phyloP scores from a whole-genome alignment of 2,888 invertebrate genomes.

The Electrophaes corylata region DNA sequence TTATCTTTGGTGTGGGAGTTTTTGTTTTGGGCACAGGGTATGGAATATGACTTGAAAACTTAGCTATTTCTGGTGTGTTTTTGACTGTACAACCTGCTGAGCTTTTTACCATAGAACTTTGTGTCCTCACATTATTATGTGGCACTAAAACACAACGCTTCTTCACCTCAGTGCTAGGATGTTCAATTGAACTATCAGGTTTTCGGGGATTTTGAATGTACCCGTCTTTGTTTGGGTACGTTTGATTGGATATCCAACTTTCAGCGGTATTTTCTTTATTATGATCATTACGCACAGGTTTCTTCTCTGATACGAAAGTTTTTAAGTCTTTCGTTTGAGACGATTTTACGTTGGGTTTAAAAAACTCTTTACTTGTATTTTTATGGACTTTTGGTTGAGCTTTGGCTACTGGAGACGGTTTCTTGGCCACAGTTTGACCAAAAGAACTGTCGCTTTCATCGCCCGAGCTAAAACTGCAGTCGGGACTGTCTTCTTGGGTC shows the following conservation, averaged over 20 bases:
- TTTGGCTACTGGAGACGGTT: constrained; percentile 48
- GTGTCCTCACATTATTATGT: constrained; percentile 48
- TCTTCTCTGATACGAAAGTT: constrained; percentile 63
- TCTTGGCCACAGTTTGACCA: constrained; percentile 57
- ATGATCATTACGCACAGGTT: constrained; percentile 46
- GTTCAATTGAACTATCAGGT: constrained; percentile 35
- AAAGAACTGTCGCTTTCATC: constrained; percentile 71
- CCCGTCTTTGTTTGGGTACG: constrained; percentile 55
- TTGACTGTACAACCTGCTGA: constrained; percentile 64
- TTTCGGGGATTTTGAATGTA: constrained; percentile 48
- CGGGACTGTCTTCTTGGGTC: constrained; percentile 55
- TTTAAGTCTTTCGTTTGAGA: constrained; percentile 52
- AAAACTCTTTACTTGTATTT: constrained; percentile 47
- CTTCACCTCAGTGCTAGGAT: constrained; percentile 52
- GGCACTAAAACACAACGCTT: constrained; percentile 54
- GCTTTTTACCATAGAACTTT: constrained; percentile 50
- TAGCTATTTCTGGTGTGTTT: constrained; percentile 60
- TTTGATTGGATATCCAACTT: constrained; percentile 52
- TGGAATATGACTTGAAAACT: constrained; percentile 49
- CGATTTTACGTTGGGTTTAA: constrained; percentile 57
- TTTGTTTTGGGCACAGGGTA: constrained; percentile 58
- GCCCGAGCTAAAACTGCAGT: constrained; percentile 60
- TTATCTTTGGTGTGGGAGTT: constrained; percentile 68
- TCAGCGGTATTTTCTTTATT: constrained; percentile 65
- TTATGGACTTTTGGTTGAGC: constrained; percentile 19